A percentile compares a stretch with the other conserved stretches of the same genome.
Evolutionary conservation across 2,888 invertebrate species (phyloP).

Genomic region (Silvanus unidentatus): DNA sequence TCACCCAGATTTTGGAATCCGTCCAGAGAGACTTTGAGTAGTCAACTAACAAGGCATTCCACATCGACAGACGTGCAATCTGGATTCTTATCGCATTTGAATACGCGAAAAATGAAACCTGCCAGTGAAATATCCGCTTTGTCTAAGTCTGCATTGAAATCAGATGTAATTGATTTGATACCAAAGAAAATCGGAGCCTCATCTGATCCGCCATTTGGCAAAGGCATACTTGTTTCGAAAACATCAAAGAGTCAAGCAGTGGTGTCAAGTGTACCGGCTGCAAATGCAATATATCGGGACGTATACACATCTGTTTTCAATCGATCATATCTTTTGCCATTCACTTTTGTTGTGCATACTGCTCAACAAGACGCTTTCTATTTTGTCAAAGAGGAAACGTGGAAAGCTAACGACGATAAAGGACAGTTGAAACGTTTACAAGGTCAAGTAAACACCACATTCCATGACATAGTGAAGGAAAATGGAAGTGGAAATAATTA

Average conservation of each 20-base stretch:
- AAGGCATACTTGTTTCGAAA: slow-evolving; percentile 78
- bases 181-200: slow-evolving; percentile 74
- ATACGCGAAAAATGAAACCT: slow-evolving; percentile 71
- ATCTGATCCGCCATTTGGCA: slow-evolving; percentile 84
- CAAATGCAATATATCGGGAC: slow-evolving; percentile 85
- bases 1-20: slow-evolving; percentile 52
- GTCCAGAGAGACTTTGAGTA: slow-evolving; percentile 47
- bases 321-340: slow-evolving; percentile 78
- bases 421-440: slow-evolving; percentile 84
- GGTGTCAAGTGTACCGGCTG: slow-evolving; percentile 80
- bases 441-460: slow-evolving; percentile 85
- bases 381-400: slow-evolving; percentile 86
- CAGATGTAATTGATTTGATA: slow-evolving; percentile 68
- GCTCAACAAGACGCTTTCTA: slow-evolving; percentile 89
- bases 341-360: slow-evolving; percentile 81
- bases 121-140: slow-evolving; percentile 71
- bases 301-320: slow-evolving; percentile 91
- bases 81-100: slow-evolving; percentile 76
- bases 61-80: slow-evolving; percentile 63
- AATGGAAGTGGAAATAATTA: slow-evolving; percentile 67
- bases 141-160: slow-evolving; percentile 72
- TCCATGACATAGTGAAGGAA: slow-evolving; percentile 74
- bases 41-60: slow-evolving; percentile 54
- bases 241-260: slow-evolving; percentile 74
- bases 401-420: slow-evolving; percentile 84